A percentile compares a stretch with the other conserved stretches of the same genome.
Evolutionary conservation across 2,113 vertebrate genomes (phyloP).

Genomic region (Coturnix japonica): DNA sequence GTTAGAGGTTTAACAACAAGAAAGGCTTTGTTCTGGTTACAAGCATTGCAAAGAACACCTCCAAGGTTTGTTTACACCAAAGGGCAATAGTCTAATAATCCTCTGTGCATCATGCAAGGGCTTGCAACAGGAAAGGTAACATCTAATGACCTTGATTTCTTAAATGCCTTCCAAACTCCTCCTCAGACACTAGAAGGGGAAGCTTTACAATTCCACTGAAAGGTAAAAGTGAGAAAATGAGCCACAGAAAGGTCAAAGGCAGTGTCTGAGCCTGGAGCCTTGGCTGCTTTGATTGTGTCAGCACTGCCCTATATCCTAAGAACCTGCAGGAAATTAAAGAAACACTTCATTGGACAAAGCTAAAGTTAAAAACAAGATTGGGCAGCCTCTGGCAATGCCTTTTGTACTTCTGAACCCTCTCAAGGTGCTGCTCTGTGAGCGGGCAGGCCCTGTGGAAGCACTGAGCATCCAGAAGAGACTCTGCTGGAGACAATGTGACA

Average conservation of each 20-base stretch:
- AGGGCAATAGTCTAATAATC: constrained; percentile 61
- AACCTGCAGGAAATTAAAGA: constrained; percentile 62
- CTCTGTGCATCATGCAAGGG: constrained; percentile 53
- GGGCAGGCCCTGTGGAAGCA: background rate
- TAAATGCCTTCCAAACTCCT: constrained; percentile 52
- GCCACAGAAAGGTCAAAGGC: constrained; percentile 3
- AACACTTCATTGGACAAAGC: constrained; percentile 19
- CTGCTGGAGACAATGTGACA: background rate
- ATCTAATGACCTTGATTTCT: constrained; percentile 62
- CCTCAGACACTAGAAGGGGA: constrained; percentile 60
- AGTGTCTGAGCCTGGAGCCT: constrained; percentile 13
- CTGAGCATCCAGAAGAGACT: background rate
- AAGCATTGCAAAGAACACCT: constrained; percentile 24
- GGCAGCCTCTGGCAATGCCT: constrained; percentile 21
- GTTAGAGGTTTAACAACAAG: constrained; percentile 3
- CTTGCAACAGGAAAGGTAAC: constrained; percentile 57
- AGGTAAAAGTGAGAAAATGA: constrained; percentile 50
- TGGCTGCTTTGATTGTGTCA: constrained; percentile 53
- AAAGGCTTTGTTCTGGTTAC: constrained; percentile 71
- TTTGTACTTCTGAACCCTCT: constrained; percentile 10
- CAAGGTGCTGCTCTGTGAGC: background rate
- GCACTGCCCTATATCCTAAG: constrained; percentile 43
- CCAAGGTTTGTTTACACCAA: constrained; percentile 64
- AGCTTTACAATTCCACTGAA: constrained; percentile 29
- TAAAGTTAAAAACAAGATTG: constrained; percentile 29